Percentiles rank a stretch among this genome's conserved stretches.
phyloP scores from a whole-genome alignment of 2,113 vertebrate species.

The Odocoileus hemionus region DNA sequence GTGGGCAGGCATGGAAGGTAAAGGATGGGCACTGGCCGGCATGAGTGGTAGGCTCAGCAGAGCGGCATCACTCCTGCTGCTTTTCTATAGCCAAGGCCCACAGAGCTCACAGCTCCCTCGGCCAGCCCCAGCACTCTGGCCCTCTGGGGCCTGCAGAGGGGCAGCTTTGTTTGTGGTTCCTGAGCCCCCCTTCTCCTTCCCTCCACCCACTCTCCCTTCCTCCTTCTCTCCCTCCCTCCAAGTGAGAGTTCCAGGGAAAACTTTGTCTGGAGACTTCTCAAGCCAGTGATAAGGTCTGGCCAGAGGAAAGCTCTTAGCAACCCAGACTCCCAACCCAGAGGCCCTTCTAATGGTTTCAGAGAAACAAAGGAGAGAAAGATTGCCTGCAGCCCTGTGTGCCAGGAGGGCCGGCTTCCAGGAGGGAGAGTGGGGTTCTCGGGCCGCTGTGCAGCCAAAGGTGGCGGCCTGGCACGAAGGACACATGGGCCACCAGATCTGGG shows the following conservation, averaged over 20 bases:
- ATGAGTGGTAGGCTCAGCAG: not conserved
- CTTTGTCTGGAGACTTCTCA: constrained; percentile 26
- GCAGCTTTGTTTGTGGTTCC: not conserved
- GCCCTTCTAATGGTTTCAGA: constrained; percentile 26
- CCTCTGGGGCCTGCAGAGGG: not conserved
- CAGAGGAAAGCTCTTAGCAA: constrained; percentile 57
- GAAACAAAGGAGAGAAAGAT: constrained; percentile 60
- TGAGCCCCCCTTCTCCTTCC: not conserved
- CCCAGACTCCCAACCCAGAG: not conserved
- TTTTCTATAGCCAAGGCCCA: not conserved
- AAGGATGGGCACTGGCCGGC: accelerated
- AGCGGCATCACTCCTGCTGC: accelerated
- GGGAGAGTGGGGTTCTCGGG: not conserved
- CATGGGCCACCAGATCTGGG: constrained; percentile 29
- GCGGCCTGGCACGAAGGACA: constrained; percentile 6
- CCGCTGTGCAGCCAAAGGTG: not conserved
- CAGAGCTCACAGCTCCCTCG: not conserved
- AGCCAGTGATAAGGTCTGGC: constrained; percentile 46
- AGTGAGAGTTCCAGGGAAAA: constrained; percentile 37
- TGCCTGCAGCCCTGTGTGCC: constrained; percentile 40
- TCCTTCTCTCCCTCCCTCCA: not conserved
- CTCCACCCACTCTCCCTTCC: not conserved
- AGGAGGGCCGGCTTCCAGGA: not conserved
- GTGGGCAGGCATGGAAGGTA: not conserved
- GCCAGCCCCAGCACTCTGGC: not conserved